These are phyloP conservation scores for Azorinus chamasolen DNA, from an alignment of 2,888 invertebrate genomes.

Conservation along the genomic window DNA sequence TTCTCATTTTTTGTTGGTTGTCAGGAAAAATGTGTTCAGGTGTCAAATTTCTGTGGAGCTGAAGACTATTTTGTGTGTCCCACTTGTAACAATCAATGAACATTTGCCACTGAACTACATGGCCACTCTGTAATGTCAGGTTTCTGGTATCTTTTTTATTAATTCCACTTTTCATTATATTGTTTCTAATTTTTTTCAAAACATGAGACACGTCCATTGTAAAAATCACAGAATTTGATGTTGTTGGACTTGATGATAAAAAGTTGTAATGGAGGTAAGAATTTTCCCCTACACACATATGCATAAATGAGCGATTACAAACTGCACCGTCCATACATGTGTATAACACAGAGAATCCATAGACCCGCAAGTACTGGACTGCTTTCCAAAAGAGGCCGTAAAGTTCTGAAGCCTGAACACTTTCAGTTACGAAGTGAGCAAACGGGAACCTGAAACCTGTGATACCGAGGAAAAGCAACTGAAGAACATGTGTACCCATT, in stretches of 20 bases:
- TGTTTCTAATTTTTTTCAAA: constrained; percentile 57
- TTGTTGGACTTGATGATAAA: constrained; percentile 25
- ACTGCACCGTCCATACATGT: constrained; percentile 48
- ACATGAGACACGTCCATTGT: constrained; percentile 52
- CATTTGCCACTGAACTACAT: constrained; percentile 55
- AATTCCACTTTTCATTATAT: constrained; percentile 53
- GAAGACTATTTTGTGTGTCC: constrained; percentile 47
- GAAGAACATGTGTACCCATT: constrained; percentile 42
- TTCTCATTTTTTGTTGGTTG: constrained; percentile 55
- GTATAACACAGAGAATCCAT: constrained; percentile 28
- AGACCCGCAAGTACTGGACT: constrained; percentile 24
- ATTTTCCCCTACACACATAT: constrained; percentile 36
- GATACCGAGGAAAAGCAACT: constrained; percentile 53
- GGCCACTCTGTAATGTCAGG: constrained; percentile 11
- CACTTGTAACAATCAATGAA: constrained; percentile 51
- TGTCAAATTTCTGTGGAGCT: constrained; percentile 52
- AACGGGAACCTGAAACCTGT: constrained; percentile 61
- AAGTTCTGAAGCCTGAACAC: constrained; percentile 42
- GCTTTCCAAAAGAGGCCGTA: constrained; percentile 46
- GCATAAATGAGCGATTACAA: too few species aligned
- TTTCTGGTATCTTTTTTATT: constrained; percentile 24
- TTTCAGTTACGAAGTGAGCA: constrained; percentile 42
- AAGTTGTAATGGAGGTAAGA: constrained; percentile 14
- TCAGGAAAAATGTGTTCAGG: constrained; percentile 51
- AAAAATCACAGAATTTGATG: constrained; percentile 29